Evolutionary conservation across 1,140 invertebrate genomes (phyloP), one percentile per base, ranked within the genome.

Genomic region (Gonioctena quinquepunctata): DNA sequence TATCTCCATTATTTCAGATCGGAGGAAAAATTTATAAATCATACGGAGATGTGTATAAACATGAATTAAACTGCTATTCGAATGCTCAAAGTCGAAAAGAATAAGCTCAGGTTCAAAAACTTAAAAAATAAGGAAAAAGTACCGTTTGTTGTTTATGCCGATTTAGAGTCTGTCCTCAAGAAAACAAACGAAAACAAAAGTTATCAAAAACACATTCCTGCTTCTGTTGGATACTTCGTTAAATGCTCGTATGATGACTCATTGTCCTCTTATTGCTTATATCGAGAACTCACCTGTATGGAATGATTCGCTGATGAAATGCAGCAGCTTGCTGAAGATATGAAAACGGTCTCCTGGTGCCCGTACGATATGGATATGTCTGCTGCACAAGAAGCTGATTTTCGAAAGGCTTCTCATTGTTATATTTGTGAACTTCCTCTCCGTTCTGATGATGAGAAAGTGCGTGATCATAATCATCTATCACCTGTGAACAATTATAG

Each of bases 61-160:
- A 16, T 70, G 25, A 73, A 70, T 60, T 52, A 67, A 23, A 68
- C 25, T n/a, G 70, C 71, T 63, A 65, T 77, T 4, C 57, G 71
- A 21, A 74, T 77, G 21, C 70, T 71, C 56, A n/a, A 68, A 69
- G 57, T 72, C 69, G 52, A 33, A 5, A 16, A 69, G 19, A 13
- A 69, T 21, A 13, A 18, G 11, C 25, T 64, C 7, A 21, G 7
- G 59, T 66, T 70, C 25, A 49, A 52, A 60, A 52, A 66, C 18
- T 66, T 25, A 50, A 66, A 60, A 66, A 42, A 70, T 18, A 65
- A 70, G 71, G 66, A 77, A 73, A 65, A 69, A 60, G 64, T 77
- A 48, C 76, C 75, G 22, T 79, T 83, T 70, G 66, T 77, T 22
- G 73, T 82, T 56, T 82, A 83, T 66, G 77, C 76, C 5, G 78